These are phyloP conservation scores for Selene dorsalis DNA, from an alignment of 2,797 vertebrate genomes.

Conservation along the genomic window DNA sequence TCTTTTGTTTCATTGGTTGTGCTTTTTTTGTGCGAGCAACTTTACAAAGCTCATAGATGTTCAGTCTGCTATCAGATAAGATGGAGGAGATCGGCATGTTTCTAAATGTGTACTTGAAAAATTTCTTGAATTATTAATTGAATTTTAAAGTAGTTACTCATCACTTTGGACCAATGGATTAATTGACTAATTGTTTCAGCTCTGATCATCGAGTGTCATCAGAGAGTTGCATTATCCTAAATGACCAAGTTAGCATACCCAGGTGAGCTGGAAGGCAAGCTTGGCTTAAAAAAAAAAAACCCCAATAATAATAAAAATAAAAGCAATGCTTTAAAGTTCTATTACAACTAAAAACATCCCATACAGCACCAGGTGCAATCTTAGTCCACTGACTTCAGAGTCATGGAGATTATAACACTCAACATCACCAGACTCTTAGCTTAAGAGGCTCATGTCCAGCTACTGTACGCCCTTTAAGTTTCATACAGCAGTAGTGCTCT, in stretches of 20 bases:
- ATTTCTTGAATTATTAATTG: not conserved
- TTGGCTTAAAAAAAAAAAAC: not conserved
- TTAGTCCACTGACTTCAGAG: constrained; percentile 29
- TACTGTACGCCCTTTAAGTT: constrained; percentile 12
- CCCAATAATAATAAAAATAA: not conserved
- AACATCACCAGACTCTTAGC: not conserved
- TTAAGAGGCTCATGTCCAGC: constrained; percentile 11
- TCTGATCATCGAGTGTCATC: not conserved
- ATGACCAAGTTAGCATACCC: not conserved
- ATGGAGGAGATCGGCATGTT: not conserved
- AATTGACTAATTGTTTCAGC: no score
- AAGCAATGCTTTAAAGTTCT: not conserved
- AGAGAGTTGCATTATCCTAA: not conserved
- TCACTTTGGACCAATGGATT: no score
- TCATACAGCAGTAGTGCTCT: constrained; percentile 5
- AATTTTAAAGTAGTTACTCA: no score
- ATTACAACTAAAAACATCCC: not conserved
- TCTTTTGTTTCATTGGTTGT: not conserved
- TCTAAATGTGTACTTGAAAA: not conserved
- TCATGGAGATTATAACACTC: constrained; percentile 22
- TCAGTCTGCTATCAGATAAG: not conserved
- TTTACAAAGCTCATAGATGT: no score
- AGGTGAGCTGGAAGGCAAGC: not conserved
- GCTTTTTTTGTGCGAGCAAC: not conserved
- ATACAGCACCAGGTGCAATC: not conserved